phyloP scores from a whole-genome alignment of 2,797 vertebrate genomes.

The Sebastes matsubarae region DNA sequence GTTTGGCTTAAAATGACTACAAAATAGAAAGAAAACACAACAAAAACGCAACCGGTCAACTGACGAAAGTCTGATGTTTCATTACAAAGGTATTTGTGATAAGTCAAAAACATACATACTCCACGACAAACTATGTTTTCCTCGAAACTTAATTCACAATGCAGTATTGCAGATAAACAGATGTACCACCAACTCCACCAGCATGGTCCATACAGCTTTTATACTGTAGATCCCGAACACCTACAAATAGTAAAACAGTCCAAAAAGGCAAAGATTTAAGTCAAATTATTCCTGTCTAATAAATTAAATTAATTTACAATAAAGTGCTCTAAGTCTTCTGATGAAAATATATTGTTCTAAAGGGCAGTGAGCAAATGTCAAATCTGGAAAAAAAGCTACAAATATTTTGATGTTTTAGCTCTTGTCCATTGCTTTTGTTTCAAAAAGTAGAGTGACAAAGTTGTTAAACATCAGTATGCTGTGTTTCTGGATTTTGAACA shows the following conservation, averaged over 20 bases:
- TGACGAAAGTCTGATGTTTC: too few relatives aligned
- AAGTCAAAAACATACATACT: too few relatives aligned
- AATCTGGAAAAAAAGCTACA: neutral
- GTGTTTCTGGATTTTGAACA: neutral
- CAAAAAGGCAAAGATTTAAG: neutral
- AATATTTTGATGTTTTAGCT: neutral
- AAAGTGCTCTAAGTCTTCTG: neutral
- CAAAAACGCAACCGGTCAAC: too few relatives aligned
- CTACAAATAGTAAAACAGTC: neutral
- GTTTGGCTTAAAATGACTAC: too few relatives aligned
- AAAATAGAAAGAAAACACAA: too few relatives aligned
- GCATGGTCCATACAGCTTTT: neutral
- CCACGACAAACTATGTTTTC: too few relatives aligned
- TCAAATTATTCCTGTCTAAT: neutral
- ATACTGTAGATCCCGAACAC: neutral
- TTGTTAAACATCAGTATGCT: neutral
- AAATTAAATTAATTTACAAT: neutral
- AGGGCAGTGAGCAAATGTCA: neutral
- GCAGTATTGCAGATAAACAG: neutral
- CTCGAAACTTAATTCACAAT: too few relatives aligned
- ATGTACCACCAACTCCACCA: neutral
- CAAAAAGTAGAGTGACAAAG: neutral
- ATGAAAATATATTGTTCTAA: neutral
- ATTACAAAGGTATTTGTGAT: too few relatives aligned
- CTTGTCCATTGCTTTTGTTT: neutral